phyloP scores from a whole-genome alignment of 2,113 vertebrate genomes.

The Clarias magur region DNA sequence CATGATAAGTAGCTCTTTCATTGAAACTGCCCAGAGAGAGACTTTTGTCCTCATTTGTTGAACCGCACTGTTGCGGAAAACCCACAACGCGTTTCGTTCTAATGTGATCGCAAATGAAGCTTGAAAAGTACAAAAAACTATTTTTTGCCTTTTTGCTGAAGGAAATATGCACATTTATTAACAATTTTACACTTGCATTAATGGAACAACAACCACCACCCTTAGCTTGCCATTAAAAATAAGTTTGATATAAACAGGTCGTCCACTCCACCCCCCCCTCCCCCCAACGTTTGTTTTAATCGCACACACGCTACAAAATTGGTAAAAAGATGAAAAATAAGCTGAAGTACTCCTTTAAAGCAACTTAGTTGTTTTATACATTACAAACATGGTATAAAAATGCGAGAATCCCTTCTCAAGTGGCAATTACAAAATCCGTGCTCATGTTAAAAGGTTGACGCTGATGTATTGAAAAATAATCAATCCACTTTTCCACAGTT shows the following conservation, averaged over 20 bases:
- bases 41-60: not conserved
- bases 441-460: not conserved
- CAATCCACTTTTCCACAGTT: not conserved
- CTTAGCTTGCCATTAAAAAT: not conserved
- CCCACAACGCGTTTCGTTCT: not conserved
- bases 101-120: not conserved
- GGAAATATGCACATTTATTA: not conserved
- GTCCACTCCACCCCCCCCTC: no score
- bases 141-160: not conserved
- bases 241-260: not conserved
- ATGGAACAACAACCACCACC: not conserved
- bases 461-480: not conserved
- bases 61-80: not conserved
- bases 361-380: not conserved
- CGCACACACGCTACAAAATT: not conserved
- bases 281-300: not conserved
- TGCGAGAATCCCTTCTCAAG: not conserved
- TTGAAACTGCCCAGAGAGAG: not conserved
- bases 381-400: slow-evolving; percentile 10
- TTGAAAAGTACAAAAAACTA: not conserved
- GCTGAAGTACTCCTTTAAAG: not conserved
- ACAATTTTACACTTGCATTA: not conserved
- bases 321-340: not conserved
- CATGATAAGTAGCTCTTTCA: not conserved
- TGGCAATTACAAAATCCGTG: not conserved